These are phyloP conservation scores for Calameuta filiformis DNA, from an alignment of 2,888 invertebrate genomes.

Conservation along the genomic window DNA sequence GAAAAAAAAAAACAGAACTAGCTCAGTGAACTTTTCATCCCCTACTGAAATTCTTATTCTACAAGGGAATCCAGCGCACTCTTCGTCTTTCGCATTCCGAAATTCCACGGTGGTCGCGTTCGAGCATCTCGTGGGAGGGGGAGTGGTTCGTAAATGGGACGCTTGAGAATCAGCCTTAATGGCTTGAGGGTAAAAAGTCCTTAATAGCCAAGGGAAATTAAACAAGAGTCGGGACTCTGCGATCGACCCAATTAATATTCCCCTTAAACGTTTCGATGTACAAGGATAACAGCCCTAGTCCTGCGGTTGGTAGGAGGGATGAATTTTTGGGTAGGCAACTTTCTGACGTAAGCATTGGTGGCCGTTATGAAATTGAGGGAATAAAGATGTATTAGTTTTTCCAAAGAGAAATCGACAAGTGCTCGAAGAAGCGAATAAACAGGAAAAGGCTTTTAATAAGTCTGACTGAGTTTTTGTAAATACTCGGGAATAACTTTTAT, in stretches of 20 bases:
- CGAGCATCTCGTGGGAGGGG: not conserved
- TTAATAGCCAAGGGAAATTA: not conserved
- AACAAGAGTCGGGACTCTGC: not conserved
- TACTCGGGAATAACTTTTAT: not conserved
- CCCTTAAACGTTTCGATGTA: not conserved
- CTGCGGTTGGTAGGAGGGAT: not conserved
- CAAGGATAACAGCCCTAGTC: not conserved
- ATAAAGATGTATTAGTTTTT: not conserved
- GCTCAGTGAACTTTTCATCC: constrained; percentile 16
- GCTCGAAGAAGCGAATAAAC: constrained; percentile 14
- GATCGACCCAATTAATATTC: constrained; percentile 10
- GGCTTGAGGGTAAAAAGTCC: constrained; percentile 7
- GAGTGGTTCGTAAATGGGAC: not conserved
- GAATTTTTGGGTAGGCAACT: not conserved
- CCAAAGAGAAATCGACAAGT: not conserved
- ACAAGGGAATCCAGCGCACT: not conserved
- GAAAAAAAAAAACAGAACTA: constrained; percentile 16
- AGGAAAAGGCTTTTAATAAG: constrained; percentile 41
- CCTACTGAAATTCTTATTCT: not conserved
- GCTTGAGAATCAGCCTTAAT: not conserved
- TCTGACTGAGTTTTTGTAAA: constrained; percentile 9
- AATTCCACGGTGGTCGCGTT: not conserved
- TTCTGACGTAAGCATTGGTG: not conserved
- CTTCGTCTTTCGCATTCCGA: not conserved
- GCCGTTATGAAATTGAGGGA: not conserved